Conservation (phyloP, 2,797 vertebrate genomes). For the Columba guinea region DNA sequence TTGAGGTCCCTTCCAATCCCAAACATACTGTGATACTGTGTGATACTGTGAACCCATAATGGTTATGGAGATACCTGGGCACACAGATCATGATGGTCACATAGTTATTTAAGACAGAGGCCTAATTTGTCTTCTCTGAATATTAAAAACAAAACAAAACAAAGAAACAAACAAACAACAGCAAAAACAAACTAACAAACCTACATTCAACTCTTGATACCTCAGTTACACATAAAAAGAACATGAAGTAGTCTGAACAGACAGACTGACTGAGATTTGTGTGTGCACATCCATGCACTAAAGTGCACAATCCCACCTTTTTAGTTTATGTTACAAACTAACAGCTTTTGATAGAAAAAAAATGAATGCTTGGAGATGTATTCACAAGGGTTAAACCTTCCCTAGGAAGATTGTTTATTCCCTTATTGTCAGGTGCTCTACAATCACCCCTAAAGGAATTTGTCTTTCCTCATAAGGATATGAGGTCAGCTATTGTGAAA, state of each 20-base stretch:
- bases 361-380: background rate
- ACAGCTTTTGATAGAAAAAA: background rate
- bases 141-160: background rate
- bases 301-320: background rate
- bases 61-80: background rate
- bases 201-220: background rate
- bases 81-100: background rate
- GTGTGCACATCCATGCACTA: background rate
- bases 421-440: constrained; percentile 24
- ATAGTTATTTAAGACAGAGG: background rate
- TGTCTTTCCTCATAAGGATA: constrained; percentile 22
- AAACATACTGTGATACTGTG: too few relatives aligned
- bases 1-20: too few relatives aligned
- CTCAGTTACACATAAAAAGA: background rate
- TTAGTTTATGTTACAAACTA: background rate
- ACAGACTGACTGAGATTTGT: rapidly evolving
- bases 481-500: constrained; percentile 49
- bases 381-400: constrained; percentile 4
- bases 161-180: background rate
- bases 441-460: constrained; percentile 33
- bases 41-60: background rate
- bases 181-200: too few relatives aligned
- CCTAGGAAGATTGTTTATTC: background rate
- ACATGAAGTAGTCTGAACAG: background rate
- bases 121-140: background rate